Base-by-base conservation (phyloP, 2,113 vertebrate genomes). In the Silurus asotus region DNA sequence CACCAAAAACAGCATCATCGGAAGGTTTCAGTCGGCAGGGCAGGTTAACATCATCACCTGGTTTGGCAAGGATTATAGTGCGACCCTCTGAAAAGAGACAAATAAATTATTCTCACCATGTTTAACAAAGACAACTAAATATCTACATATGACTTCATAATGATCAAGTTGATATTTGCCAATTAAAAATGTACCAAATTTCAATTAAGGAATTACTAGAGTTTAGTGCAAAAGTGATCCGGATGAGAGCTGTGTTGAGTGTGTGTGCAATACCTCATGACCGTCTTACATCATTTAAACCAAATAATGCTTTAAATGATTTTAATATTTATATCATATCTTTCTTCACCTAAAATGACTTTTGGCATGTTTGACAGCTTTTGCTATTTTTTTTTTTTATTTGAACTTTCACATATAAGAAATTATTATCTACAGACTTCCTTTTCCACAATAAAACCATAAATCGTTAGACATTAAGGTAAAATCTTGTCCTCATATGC, bases 31-130 rank as follows among this genome's bases (percentile, higher is more conserved):
- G 94, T 74, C 87, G 95, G 92, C 98, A 99, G 0, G 97, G 97
- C 91, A 99, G 92, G 83, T 96, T 98, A 67, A 96, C 92, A 7
- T 98, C 98, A 90, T 91, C 93, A 15, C 98, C 97, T 0, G 95
- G 90, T 0, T 91, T 91, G 1, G 95, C 96, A 64, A 94, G 91
- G 53, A 97, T 87, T 45, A 49, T 49, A 92, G 91, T 8, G 94
- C 91, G 58, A 93, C 92, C 13, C 91, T 95, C 92, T 95, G 93
- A 74, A 91, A 69, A 84, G 90, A 90, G 90, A 8, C 89, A 87
- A 82, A 77, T 37, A 59, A 28, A 69, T 3, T 37, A 48, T 25
- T 8, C 15, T 8, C 6, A n/a, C n/a, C 2, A 20, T 67, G 48
- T 53, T 25, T 28, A 51, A n/a, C 23, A 37, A 37, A 37, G 37